Conservation (phyloP, 2,797 vertebrate species). For the Pelodytes ibericus region DNA sequence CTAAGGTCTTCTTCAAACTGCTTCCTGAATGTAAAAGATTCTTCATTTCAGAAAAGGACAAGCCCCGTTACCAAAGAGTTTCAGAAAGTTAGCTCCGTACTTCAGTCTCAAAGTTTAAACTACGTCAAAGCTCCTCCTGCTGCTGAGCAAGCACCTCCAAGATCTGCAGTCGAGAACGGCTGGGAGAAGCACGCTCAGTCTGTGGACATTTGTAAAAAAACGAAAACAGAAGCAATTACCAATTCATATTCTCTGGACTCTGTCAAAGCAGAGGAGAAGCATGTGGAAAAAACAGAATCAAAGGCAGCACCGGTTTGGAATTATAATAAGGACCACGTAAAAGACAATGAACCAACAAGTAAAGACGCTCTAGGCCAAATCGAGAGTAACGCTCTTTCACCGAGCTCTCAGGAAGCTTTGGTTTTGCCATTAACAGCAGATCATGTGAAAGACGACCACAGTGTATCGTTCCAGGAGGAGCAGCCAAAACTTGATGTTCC, state of each 20-base stretch:
- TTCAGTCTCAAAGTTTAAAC: conserved; percentile 42
- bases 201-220: conserved; percentile 5
- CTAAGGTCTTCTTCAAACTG: neutral
- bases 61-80: conserved; percentile 57
- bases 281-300: neutral
- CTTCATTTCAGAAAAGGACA: conserved; percentile 25
- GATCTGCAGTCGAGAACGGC: conserved; percentile 9
- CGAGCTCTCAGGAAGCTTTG: conserved; percentile 5
- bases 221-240: conserved; percentile 9
- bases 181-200: neutral
- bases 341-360: neutral
- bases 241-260: conserved; percentile 45
- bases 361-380: conserved; percentile 39
- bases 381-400: conserved; percentile 35
- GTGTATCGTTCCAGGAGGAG: neutral
- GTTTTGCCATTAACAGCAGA: conserved; percentile 31
- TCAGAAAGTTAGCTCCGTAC: conserved; percentile 53
- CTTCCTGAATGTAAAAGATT: conserved; percentile 39
- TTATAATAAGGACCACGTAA: neutral
- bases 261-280: neutral
- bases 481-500: neutral
- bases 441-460: neutral
- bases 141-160: neutral
- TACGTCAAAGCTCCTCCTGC: conserved; percentile 32
- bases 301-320: neutral